phyloP scores from a whole-genome alignment of 1,140 invertebrate species.

The Zaprionus inermis region DNA sequence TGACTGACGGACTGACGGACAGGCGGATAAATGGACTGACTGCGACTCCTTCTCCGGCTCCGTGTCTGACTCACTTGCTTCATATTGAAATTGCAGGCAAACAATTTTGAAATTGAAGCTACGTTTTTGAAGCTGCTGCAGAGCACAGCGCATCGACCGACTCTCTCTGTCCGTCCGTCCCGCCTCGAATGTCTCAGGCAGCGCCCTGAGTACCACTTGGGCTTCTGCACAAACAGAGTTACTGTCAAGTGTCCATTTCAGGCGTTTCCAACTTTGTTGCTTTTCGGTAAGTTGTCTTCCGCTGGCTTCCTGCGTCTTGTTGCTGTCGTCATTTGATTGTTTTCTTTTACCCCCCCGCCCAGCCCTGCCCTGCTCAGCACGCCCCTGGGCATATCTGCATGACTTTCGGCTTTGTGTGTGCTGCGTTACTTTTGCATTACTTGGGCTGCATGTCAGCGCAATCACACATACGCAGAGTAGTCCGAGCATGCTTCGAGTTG shows the following conservation, averaged over 20 bases:
- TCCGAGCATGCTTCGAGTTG: constrained; percentile 3
- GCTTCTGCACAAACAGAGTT: constrained; percentile 76
- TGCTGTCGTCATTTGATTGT: constrained; percentile 27
- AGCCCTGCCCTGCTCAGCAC: too few species aligned
- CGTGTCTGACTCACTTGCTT: constrained; percentile 12
- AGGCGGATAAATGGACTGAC: constrained; percentile 40
- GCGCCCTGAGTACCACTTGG: constrained; percentile 59
- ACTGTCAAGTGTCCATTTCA: constrained; percentile 79
- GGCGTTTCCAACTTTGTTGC: constrained; percentile 74
- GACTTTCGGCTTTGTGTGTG: constrained; percentile 63
- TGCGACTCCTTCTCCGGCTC: neutral
- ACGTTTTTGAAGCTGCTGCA: constrained; percentile 57
- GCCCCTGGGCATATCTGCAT: constrained; percentile 41
- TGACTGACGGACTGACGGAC: constrained; percentile 31
- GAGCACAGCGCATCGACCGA: too few species aligned
- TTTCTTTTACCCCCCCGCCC: neutral
- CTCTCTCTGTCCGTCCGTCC: neutral
- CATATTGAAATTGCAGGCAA: constrained; percentile 80
- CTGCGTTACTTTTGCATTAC: constrained; percentile 56
- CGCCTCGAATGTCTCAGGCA: constrained; percentile 1
- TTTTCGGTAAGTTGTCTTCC: constrained; percentile 59
- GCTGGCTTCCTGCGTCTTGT: neutral
- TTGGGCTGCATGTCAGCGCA: constrained; percentile 33
- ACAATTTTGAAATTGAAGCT: constrained; percentile 82
- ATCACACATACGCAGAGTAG: neutral